Evolutionary conservation across 2,888 invertebrate genomes (phyloP), one percentile per base, ranked within the genome.

Genomic region (Drosophila seclusa): DNA sequence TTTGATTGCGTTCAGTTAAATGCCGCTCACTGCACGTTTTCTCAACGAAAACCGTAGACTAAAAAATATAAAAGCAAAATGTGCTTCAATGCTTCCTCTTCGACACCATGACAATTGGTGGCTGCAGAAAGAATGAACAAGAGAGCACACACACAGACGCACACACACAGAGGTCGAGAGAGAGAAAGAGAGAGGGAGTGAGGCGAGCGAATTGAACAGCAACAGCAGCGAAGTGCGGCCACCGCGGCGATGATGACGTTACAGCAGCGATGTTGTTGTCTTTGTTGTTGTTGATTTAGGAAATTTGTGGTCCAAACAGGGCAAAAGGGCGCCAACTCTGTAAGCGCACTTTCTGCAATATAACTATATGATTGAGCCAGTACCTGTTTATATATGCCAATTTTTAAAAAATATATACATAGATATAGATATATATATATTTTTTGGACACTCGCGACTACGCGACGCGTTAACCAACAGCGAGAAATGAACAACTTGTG

Each of bases 41-140:
- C 61, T 54, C 27, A 49, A 49, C 57, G 32, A 73, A 82, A 78
- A 70, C 45, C 64, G 70, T 71, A 78, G 42, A 71, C 66, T 48
- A 74, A 77, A 80, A 69, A 59, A 52, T 57, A 65, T 64, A 73
- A 68, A 70, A 72, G 73, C 76, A 70, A 89, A 90, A 87, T 89
- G 88, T 90, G 86, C 87, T 79, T 78, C 65, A 75, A 71, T 79
- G 83, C 87, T 85, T 86, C 81, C 80, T 74, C 78, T 81, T 81
- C 71, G 71, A 76, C 75, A 89, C 78, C 73, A 85, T 86, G 86
- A 80, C 87, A 78, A 89, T 85, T 80, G 83, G 80, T 83, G 81
- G 86, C 86, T 83, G 85, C 87, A 85, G 76, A 87, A 82, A 85
- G 88, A 89, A 89, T 82, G 85, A 89, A 80, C 89, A 72, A 76